Percentiles rank a stretch among this genome's conserved stretches.
phyloP scores from a whole-genome alignment of 2,113 vertebrate species.

The Cichladusa arquata region DNA sequence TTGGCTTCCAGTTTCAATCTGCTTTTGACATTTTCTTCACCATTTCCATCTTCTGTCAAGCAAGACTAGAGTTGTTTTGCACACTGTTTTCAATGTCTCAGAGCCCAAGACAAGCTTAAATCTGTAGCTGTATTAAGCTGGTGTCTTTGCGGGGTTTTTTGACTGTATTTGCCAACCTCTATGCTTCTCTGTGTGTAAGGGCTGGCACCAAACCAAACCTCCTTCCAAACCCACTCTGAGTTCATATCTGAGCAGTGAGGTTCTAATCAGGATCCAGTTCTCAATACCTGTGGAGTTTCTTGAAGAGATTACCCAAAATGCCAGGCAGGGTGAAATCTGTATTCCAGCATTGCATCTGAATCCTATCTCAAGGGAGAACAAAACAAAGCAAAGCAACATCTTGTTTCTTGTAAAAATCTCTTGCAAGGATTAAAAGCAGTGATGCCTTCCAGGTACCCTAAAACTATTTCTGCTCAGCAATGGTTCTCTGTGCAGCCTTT shows the following conservation, averaged over 20 bases:
- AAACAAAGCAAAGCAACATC: neutral
- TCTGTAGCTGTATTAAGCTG: neutral
- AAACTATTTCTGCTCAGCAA: neutral
- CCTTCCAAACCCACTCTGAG: neutral
- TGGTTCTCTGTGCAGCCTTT: slow-evolving; percentile 17
- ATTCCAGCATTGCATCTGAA: neutral
- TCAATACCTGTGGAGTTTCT: neutral
- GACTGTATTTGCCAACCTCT: neutral
- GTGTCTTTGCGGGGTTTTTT: neutral
- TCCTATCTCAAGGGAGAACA: neutral
- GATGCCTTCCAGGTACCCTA: neutral
- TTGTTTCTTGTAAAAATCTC: slow-evolving; percentile 10
- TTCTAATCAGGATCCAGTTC: neutral
- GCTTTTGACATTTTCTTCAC: neutral
- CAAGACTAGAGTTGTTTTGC: neutral
- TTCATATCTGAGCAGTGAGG: neutral
- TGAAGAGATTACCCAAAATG: neutral
- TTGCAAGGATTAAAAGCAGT: neutral
- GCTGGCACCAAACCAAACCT: neutral
- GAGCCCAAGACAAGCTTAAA: neutral
- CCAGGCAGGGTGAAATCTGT: neutral
- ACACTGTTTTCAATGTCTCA: neutral
- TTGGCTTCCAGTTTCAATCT: neutral
- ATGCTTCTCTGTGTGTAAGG: neutral
- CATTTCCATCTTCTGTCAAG: neutral